A percentile compares a stretch with the other conserved stretches of the same genome.
phyloP scores from a whole-genome alignment of 2,888 invertebrate species.

The Chymomyza amoena region DNA sequence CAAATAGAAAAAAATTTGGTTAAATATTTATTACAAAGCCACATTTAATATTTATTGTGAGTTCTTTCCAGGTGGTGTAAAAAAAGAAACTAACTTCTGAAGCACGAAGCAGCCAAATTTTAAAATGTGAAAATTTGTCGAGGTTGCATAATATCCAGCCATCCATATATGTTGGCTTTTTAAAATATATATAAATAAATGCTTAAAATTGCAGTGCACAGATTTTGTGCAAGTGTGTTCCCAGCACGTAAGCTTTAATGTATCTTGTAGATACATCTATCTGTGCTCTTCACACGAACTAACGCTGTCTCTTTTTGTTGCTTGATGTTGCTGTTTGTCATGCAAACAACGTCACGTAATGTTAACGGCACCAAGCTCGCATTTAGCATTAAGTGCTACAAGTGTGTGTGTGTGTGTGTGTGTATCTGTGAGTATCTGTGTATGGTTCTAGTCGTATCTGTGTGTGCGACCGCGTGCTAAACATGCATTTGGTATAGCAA shows the following conservation, averaged over 20 bases:
- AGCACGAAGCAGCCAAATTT: too few species aligned
- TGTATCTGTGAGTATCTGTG: not conserved
- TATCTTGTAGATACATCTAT: not conserved
- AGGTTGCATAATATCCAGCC: too few species aligned
- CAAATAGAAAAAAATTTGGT: too few species aligned
- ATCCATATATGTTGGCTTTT: not conserved
- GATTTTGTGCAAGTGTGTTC: not conserved
- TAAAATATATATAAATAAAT: not conserved
- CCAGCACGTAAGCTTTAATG: not conserved
- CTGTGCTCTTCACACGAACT: not conserved
- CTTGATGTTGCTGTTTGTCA: constrained; percentile 40
- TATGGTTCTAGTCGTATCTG: not conserved
- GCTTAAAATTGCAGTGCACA: not conserved
- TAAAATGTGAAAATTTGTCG: too few species aligned
- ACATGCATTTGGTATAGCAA: not conserved
- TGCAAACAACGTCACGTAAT: constrained; percentile 56
- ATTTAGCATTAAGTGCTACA: constrained; percentile 9
- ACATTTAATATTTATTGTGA: too few species aligned
- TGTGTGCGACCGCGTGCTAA: not conserved
- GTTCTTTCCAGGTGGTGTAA: too few species aligned
- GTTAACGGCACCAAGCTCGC: constrained; percentile 21
- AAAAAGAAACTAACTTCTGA: too few species aligned
- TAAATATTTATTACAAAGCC: too few species aligned
- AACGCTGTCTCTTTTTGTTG: not conserved
- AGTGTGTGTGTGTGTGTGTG: not conserved